A percentile compares a stretch with the other conserved stretches of the same genome.
Conservation (phyloP, 2,113 vertebrate species). For the Otis tarda region DNA sequence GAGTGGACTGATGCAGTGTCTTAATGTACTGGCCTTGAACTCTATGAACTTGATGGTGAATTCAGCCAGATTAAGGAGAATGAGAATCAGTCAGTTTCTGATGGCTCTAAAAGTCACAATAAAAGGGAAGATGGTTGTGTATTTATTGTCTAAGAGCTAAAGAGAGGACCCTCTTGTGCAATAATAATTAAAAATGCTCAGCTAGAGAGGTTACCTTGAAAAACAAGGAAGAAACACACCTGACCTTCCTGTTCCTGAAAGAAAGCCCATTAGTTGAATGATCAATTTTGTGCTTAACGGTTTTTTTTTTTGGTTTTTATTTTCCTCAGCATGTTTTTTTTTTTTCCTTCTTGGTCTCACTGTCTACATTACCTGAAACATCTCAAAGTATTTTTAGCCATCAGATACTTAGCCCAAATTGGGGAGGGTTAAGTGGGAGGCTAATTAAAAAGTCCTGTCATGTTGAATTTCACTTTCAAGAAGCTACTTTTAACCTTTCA, state of each 20-base stretch:
- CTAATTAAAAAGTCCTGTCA: not conserved
- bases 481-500: not conserved
- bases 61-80: constrained; percentile 43
- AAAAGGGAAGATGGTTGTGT: constrained; percentile 31
- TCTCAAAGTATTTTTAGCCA: not conserved
- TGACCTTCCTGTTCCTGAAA: constrained; percentile 39
- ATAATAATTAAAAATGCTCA: constrained; percentile 43
- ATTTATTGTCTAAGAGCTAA: constrained; percentile 24
- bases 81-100: constrained; percentile 47
- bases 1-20: constrained; percentile 17
- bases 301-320: not conserved
- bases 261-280: constrained; percentile 46
- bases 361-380: not conserved
- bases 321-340: not conserved
- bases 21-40: constrained; percentile 57
- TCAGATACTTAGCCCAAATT: not conserved
- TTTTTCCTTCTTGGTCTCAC: not conserved
- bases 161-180: not conserved
- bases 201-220: constrained; percentile 10
- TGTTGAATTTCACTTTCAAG: constrained; percentile 7
- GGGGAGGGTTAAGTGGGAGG: not conserved
- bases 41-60: constrained; percentile 5
- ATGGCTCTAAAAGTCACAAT: constrained; percentile 36
- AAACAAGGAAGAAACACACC: not conserved
- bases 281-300: constrained; percentile 35